A percentile compares a stretch with the other conserved stretches of the same genome.
These are phyloP conservation scores for Arvicanthis niloticus DNA, from an alignment of 2,113 vertebrate species.

Conservation along the genomic window DNA sequence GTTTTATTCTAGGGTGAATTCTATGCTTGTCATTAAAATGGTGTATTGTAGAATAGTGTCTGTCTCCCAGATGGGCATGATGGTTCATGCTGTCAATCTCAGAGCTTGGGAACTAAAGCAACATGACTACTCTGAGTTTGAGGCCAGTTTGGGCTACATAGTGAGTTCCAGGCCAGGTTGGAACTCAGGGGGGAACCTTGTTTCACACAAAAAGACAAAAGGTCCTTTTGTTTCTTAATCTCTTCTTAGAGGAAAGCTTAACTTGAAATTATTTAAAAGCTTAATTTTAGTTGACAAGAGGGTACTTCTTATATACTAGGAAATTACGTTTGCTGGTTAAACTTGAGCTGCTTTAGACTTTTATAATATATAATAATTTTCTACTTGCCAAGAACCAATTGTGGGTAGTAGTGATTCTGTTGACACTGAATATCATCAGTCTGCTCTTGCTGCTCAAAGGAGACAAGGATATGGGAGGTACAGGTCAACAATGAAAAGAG, in stretches of 20 bases:
- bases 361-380: not conserved
- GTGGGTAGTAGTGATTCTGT: not conserved
- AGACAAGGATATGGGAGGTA: not conserved
- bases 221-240: not conserved
- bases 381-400: not conserved
- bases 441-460: not conserved
- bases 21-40: not conserved
- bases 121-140: not conserved
- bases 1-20: not conserved
- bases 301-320: not conserved
- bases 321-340: not conserved
- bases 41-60: not conserved
- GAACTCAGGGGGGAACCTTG: not conserved
- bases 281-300: not conserved
- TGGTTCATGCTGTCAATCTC: not conserved
- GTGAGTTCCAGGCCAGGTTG: not conserved
- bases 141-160: not conserved
- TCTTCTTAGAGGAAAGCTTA: conserved; percentile 3
- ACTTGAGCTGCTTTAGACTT: not conserved
- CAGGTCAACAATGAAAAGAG: not conserved
- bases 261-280: conserved; percentile 4
- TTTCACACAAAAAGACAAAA: not conserved
- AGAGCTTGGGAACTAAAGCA: not conserved
- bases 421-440: not conserved
- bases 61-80: not conserved